These are phyloP conservation scores for Psittacula cyanocephala DNA, from an alignment of 2,113 vertebrate genomes.

Conservation along the genomic window DNA sequence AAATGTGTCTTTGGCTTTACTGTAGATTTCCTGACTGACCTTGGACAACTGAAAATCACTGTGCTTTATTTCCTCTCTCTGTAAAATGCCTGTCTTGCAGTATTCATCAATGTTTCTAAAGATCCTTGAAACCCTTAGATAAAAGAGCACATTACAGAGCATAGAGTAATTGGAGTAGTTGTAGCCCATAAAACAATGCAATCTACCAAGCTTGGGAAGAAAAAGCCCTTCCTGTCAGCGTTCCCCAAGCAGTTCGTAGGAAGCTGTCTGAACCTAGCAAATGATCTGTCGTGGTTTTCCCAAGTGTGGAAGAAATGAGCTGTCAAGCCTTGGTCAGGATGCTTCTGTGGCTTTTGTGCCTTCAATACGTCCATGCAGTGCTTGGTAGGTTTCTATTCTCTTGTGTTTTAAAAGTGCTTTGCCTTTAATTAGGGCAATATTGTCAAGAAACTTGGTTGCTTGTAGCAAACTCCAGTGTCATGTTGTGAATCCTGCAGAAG, in stretches of 20 bases:
- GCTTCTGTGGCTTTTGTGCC: not conserved
- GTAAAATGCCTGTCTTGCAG: not conserved
- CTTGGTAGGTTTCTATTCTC: not conserved
- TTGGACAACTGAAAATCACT: slow-evolving; percentile 31
- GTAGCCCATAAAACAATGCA: not conserved
- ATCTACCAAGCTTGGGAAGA: not conserved
- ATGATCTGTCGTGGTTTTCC: not conserved
- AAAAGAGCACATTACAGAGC: not conserved
- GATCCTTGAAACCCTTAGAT: slow-evolving; percentile 15
- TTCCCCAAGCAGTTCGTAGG: not conserved
- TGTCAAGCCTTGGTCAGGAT: not conserved
- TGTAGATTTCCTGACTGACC: slow-evolving; percentile 45
- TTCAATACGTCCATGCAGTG: not conserved
- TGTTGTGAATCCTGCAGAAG: not conserved
- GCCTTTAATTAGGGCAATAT: not conserved
- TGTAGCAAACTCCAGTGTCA: not conserved
- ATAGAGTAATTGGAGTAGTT: not conserved
- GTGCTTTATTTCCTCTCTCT: slow-evolving; percentile 30
- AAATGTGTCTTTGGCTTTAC: slow-evolving; percentile 37
- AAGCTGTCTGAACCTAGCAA: not conserved
- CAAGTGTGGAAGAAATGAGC: not conserved
- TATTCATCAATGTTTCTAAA: slow-evolving; percentile 53
- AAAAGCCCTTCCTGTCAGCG: not conserved
- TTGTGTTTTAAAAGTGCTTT: not conserved
- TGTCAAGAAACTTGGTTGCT: not conserved